These are phyloP conservation scores for Drosophila miranda DNA, from an alignment of 1,140 invertebrate genomes.

Conservation along the genomic window DNA sequence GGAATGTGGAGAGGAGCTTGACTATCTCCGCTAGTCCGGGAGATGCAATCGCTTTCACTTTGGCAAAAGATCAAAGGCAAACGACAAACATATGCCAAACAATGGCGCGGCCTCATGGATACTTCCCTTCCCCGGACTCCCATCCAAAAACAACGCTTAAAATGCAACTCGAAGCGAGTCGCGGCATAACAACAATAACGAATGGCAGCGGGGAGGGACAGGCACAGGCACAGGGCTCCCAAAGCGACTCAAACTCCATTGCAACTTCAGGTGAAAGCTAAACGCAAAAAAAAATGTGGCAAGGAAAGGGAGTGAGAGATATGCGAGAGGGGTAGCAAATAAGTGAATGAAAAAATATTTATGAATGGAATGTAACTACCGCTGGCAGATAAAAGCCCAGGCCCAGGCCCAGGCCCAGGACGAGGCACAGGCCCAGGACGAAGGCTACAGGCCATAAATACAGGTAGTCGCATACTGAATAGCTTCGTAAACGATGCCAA, in stretches of 20 bases:
- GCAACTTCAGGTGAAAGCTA: slow-evolving; percentile 58
- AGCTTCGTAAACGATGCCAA: slow-evolving; percentile 70
- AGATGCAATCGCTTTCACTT: slow-evolving; percentile 75
- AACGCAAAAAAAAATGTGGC: slow-evolving; percentile 36
- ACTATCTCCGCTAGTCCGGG: slow-evolving; percentile 33
- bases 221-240: neutral
- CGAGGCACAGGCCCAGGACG: slow-evolving; percentile 10
- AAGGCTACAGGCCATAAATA: slow-evolving; percentile 62
- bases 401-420: slow-evolving; percentile 4
- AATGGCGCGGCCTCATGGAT: slow-evolving; percentile 59
- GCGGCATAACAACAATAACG: slow-evolving; percentile 65
- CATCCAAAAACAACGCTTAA: slow-evolving; percentile 52
- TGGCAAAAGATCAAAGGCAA: slow-evolving; percentile 73
- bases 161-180: slow-evolving; percentile 48
- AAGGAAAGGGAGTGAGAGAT: slow-evolving; percentile 1
- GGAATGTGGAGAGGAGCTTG: slow-evolving; percentile 7
- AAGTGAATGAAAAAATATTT: slow-evolving; percentile 79
- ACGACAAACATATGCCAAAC: slow-evolving; percentile 70
- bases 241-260: slow-evolving; percentile 4
- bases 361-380: slow-evolving; percentile 79
- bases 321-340: slow-evolving; percentile 11
- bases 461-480: slow-evolving; percentile 72
- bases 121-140: slow-evolving; percentile 30
- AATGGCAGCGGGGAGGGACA: slow-evolving; percentile 44
- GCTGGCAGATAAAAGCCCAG: slow-evolving; percentile 73